Evolutionary conservation across 2,113 vertebrate genomes (phyloP).

Genomic region (Himantopus leucocephalus): DNA sequence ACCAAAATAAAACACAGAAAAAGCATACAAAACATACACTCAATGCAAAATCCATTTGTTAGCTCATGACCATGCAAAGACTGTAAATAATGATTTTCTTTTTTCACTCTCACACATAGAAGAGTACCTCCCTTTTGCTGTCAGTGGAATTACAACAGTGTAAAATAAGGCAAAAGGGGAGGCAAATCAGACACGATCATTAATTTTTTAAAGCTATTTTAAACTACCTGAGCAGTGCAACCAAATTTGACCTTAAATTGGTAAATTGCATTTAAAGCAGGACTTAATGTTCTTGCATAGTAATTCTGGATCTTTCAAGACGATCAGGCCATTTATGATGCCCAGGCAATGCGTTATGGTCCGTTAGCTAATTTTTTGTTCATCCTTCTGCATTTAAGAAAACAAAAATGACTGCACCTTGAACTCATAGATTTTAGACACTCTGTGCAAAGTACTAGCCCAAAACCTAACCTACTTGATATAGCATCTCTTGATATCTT

Average conservation of each 20-base stretch:
- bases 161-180: not conserved
- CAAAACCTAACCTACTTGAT: not conserved
- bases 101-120: not conserved
- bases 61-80: not conserved
- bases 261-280: constrained; percentile 28
- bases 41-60: constrained; percentile 14
- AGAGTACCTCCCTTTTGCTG: not conserved
- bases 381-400: constrained; percentile 17
- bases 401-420: not conserved
- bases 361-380: constrained; percentile 34
- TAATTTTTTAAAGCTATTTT: not conserved
- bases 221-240: not conserved
- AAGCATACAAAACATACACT: not conserved
- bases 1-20: constrained; percentile 26
- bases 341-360: not conserved
- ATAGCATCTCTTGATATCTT: constrained; percentile 5
- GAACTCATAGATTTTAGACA: constrained; percentile 8
- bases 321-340: not conserved
- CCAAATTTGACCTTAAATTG: constrained; percentile 2
- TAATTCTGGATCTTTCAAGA: constrained; percentile 1
- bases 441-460: not conserved
- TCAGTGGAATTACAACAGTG: not conserved
- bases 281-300: constrained; percentile 3
- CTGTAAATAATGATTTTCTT: constrained; percentile 24
- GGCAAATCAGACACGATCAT: not conserved